Percentiles rank a stretch among this genome's conserved stretches.
Conservation (phyloP, 2,888 invertebrate species). For the Lymantria dispar region DNA sequence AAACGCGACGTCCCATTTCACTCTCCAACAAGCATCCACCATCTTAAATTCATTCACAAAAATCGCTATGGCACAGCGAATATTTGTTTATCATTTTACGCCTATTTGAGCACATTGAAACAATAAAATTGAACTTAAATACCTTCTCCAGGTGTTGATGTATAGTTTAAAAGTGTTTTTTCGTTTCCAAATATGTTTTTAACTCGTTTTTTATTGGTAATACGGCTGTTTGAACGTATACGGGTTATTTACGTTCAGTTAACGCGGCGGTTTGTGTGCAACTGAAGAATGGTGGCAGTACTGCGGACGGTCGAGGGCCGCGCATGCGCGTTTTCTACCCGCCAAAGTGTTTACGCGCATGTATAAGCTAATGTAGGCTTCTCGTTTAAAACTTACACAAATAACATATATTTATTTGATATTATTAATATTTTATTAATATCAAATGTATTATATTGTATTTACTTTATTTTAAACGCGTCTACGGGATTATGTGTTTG, state of each 20-base stretch:
- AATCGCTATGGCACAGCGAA: conserved; percentile 63
- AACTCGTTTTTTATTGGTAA: conserved; percentile 60
- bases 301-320: conserved; percentile 69
- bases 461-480: background rate
- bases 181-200: conserved; percentile 40
- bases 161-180: conserved; percentile 44
- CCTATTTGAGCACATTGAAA: conserved; percentile 43
- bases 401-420: conserved; percentile 32
- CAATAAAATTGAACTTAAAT: conserved; percentile 29
- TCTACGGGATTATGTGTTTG: background rate
- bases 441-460: too few relatives aligned
- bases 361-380: conserved; percentile 55
- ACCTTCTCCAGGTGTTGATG: conserved; percentile 24
- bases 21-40: conserved; percentile 67
- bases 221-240: conserved; percentile 49
- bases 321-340: conserved; percentile 71
- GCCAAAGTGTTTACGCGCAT: conserved; percentile 81
- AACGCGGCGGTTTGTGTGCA: conserved; percentile 58
- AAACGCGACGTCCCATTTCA: conserved; percentile 48
- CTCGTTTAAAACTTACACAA: conserved; percentile 64
- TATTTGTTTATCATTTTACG: conserved; percentile 76
- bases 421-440: too few relatives aligned
- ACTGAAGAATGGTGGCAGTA: conserved; percentile 80
- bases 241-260: conserved; percentile 41
- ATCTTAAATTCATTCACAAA: conserved; percentile 83